Conservation (phyloP, 2,797 vertebrate genomes). For the Scomberomorus guttatus region DNA sequence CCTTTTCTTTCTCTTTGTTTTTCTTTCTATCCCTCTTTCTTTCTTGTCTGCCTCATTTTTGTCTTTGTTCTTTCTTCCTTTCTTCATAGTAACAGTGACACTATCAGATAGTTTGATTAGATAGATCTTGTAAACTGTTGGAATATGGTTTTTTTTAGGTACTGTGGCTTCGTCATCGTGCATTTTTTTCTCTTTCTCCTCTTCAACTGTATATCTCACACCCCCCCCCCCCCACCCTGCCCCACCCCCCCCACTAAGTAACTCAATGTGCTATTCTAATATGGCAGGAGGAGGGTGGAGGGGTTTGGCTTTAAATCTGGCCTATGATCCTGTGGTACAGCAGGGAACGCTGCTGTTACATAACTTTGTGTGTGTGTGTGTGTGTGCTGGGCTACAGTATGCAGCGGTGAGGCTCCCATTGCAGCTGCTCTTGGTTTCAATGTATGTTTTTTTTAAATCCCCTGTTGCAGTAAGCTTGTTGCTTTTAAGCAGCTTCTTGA, state of each 20-base stretch:
- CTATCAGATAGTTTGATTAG: neutral
- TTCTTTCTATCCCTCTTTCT: constrained; percentile 14
- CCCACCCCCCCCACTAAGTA: constrained; percentile 38
- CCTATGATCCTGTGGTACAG: constrained; percentile 75
- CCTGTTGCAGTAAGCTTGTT: constrained; percentile 54
- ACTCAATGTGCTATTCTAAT: constrained; percentile 69
- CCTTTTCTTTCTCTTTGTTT: neutral
- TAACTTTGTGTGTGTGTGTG: constrained; percentile 60
- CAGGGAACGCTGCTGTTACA: constrained; percentile 69
- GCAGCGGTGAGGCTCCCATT: constrained; percentile 41
- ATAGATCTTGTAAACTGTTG: neutral
- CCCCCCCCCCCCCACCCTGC: neutral
- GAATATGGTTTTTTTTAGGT: constrained; percentile 14
- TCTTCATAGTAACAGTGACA: neutral
- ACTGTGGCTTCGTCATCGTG: neutral
- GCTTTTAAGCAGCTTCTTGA: constrained; percentile 58
- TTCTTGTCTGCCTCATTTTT: constrained; percentile 15
- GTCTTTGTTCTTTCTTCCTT: neutral
- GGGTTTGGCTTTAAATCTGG: constrained; percentile 70
- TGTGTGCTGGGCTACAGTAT: constrained; percentile 20
- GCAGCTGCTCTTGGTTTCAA: constrained; percentile 64
- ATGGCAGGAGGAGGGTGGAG: constrained; percentile 32
- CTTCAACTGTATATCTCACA: neutral
- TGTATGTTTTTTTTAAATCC: constrained; percentile 51
- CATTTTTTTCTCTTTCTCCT: constrained; percentile 8